Evolutionary conservation across 2,797 vertebrate species (phyloP).

Genomic region (Tapera naevia): DNA sequence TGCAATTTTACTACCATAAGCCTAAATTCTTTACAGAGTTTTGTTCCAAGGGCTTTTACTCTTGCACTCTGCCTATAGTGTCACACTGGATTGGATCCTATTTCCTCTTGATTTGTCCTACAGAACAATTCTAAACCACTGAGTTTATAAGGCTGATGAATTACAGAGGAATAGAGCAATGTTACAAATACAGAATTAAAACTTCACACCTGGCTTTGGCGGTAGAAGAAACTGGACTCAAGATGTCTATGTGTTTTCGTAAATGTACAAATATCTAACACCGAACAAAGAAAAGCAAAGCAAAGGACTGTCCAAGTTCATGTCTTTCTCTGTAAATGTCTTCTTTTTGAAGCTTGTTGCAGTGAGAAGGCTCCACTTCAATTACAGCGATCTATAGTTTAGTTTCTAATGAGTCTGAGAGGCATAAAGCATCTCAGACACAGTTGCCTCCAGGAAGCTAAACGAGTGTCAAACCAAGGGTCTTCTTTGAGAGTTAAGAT

Average conservation of each 20-base stretch:
- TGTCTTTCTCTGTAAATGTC: not conserved
- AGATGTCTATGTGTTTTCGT: not conserved
- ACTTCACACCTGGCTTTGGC: not conserved
- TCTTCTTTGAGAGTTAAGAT: constrained; percentile 1
- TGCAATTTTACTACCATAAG: not conserved
- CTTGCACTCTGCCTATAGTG: not conserved
- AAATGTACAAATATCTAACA: not conserved
- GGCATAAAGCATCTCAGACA: not conserved
- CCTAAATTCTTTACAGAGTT: not conserved
- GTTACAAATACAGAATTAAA: not conserved
- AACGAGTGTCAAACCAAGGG: not conserved
- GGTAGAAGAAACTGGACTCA: not conserved
- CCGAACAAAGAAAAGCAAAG: not conserved
- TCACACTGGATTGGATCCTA: not conserved
- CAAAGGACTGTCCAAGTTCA: not conserved
- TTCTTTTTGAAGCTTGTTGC: not conserved
- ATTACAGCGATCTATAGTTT: not conserved
- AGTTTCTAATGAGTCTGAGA: not conserved
- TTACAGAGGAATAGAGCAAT: not conserved
- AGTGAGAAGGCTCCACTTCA: not conserved
- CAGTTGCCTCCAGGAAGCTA: not conserved
- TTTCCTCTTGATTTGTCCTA: not conserved
- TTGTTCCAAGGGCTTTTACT: not conserved
- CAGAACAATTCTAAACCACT: not conserved
- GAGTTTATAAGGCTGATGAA: not conserved